A percentile compares a stretch with the other conserved stretches of the same genome.
Conservation (phyloP, 92 coral and sea anemone species). For the Siderastrea radians region DNA sequence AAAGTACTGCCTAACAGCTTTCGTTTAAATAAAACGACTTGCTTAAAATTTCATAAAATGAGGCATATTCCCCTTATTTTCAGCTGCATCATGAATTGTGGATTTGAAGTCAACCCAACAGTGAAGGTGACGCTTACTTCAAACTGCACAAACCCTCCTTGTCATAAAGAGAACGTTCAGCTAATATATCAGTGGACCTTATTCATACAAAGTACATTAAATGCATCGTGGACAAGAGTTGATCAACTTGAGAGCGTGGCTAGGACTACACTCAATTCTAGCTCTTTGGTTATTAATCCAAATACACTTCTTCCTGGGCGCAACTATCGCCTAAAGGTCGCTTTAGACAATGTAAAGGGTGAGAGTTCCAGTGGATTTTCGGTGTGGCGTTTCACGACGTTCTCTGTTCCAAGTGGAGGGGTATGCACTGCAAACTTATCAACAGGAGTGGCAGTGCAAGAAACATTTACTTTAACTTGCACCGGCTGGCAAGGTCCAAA, state of each 20-base stretch:
- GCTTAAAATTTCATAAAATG: too few relatives aligned
- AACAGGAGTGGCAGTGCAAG: slow-evolving; percentile 3
- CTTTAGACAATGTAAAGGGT: not conserved
- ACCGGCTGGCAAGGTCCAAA: slow-evolving; percentile 3
- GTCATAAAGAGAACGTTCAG: not conserved
- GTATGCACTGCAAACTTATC: not conserved
- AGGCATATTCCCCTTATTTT: not conserved
- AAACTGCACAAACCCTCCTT: slow-evolving; percentile 32
- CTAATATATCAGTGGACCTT: slow-evolving; percentile 6
- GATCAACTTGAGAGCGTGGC: not conserved
- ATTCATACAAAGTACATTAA: not conserved
- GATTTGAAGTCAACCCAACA: not conserved
- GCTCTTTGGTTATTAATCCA: not conserved
- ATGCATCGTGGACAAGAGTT: slow-evolving; percentile 10
- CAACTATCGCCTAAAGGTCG: not conserved
- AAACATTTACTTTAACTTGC: not conserved
- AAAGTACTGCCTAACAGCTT: too few relatives aligned
- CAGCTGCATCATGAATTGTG: slow-evolving; percentile 17
- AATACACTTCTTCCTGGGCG: slow-evolving; percentile 1
- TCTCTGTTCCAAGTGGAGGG: slow-evolving; percentile 2
- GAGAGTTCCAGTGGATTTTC: not conserved
- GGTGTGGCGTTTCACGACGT: slow-evolving; percentile 10
- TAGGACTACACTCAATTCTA: not conserved
- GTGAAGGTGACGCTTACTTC: not conserved
- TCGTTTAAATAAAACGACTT: too few relatives aligned